A percentile compares a stretch with the other conserved stretches of the same genome.
phyloP scores from a whole-genome alignment of 53 echinoderm and acorn worm genomes.

The Apostichopus leukothele region DNA sequence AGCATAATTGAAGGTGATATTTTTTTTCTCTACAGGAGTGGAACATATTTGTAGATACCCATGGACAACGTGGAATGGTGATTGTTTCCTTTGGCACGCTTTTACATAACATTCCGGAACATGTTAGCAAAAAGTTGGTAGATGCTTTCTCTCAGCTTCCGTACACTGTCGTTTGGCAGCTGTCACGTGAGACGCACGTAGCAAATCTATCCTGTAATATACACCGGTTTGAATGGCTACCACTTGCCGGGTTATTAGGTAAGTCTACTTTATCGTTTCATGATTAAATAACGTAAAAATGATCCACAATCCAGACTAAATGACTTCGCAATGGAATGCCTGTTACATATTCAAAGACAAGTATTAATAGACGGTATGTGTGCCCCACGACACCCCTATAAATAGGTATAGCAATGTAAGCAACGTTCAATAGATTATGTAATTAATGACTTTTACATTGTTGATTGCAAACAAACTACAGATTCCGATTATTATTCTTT shows the following conservation, averaged over 20 bases:
- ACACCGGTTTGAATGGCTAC: slow-evolving; percentile 11
- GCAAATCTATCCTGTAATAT: background rate
- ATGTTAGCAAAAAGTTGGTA: background rate
- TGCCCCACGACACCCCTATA: background rate
- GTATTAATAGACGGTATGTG: too few species aligned
- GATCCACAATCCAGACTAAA: too few species aligned
- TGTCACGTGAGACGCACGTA: background rate
- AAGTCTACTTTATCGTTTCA: background rate
- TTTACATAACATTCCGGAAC: background rate
- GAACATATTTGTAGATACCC: background rate
- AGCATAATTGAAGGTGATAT: too few species aligned
- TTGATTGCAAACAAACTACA: background rate
- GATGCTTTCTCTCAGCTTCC: slow-evolving; percentile 3
- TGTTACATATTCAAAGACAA: too few species aligned
- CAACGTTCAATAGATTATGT: too few species aligned
- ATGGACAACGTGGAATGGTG: background rate
- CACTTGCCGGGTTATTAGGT: background rate
- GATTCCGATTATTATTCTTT: background rate
- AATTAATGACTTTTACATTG: too few species aligned
- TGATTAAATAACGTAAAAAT: background rate
- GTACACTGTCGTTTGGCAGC: slow-evolving; percentile 12
- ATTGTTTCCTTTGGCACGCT: slow-evolving; percentile 25
- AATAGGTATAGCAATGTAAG: too few species aligned
- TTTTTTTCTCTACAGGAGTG: background rate
- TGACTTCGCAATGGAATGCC: too few species aligned